A percentile compares a stretch with the other conserved stretches of the same genome.
Conservation (phyloP, 2,797 vertebrate genomes). For the Spondyliosoma cantharus region DNA sequence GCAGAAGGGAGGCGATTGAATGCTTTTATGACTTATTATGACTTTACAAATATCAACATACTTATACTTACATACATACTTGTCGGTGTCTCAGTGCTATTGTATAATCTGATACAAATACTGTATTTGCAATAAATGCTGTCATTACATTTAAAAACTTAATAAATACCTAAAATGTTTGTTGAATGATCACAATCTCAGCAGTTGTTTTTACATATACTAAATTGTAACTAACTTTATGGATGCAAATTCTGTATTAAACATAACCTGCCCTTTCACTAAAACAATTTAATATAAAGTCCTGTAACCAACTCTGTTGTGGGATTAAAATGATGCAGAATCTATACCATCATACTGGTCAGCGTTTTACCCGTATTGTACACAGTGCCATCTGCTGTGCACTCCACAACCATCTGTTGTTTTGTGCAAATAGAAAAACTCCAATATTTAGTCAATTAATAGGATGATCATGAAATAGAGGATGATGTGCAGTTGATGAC, state of each 20-base stretch:
- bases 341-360: constrained; percentile 1
- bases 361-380: constrained; percentile 6
- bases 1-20: too few species aligned
- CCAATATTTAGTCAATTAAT: constrained; percentile 60
- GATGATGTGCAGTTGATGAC: constrained; percentile 33
- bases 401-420: constrained; percentile 54
- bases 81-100: not conserved
- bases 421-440: constrained; percentile 33
- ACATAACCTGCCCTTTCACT: constrained; percentile 1
- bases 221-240: not conserved
- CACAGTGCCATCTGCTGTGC: constrained; percentile 56
- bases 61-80: too few species aligned
- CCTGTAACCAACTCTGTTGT: not conserved
- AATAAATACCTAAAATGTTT: not conserved
- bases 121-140: not conserved
- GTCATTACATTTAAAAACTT: not conserved
- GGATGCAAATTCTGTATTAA: not conserved
- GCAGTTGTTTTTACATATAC: not conserved
- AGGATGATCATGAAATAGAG: constrained; percentile 41
- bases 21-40: too few species aligned
- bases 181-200: not conserved
- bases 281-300: constrained; percentile 11
- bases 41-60: not conserved
- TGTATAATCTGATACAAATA: not conserved
- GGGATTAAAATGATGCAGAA: constrained; percentile 36